Base-by-base conservation (phyloP, 2,113 vertebrate genomes). In the Rhinogobius similis region DNA sequence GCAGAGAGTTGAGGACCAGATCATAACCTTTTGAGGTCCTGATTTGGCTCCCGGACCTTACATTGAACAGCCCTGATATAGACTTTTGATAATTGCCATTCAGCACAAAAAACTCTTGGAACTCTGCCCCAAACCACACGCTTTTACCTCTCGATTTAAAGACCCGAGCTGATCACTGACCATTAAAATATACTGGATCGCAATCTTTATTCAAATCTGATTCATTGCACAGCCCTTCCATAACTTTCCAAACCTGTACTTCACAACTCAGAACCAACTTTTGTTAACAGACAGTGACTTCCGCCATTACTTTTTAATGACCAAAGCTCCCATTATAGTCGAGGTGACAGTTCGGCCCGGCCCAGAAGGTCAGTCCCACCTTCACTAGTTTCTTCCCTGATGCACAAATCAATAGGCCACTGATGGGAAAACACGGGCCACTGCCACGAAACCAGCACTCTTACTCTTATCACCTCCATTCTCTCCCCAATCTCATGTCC, bases 351-450 rank as follows among this genome's bases (percentile, higher is more conserved):
- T 56, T 50, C 14, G 46, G 48, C 7, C 36, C 62, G 55, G 59
- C 20, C n/a, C 20, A 32, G n/a, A 75, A 77, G 68, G 71, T 73
- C 72, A 58, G 43, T n/a, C 43, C 73, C 24, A 14, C 69, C 14
- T 62, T 71, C 11, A 24, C 65, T 73, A 21, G 72, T 73, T 77
- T 70, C 62, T 7, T 23, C 27, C 63, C 59, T 68, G 50, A 66
- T 73, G 48, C 81, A 36, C 39, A 8, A 7, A 72, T 83, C 68
- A 53, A 85, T 79, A 76, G 73, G 44, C 26, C 65, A 65, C 67
- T 52, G 32, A 65, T 73, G 50, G 73, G 12, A 62, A 43, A 75
- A 27, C 59, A 44, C 1, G 0, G 64, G 38, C 64, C 67, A 43
- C 78, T 62, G 76, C 58, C 13, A 53, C n/a, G n/a, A 5, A 72